These are phyloP conservation scores for Cherax destructor DNA, from an alignment of 1,140 invertebrate genomes.

Conservation along the genomic window DNA sequence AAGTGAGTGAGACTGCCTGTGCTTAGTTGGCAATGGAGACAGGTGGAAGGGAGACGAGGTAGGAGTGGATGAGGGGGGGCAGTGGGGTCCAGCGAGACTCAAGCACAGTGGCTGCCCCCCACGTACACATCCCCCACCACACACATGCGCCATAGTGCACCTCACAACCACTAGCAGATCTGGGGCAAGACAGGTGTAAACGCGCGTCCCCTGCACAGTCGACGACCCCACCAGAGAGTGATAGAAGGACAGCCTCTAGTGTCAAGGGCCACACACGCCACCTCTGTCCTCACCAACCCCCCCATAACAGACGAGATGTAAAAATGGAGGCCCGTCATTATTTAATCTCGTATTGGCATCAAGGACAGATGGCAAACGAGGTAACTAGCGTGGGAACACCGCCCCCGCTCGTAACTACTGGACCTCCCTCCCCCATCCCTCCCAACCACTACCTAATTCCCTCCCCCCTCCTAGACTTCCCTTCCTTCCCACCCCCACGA, in stretches of 20 bases:
- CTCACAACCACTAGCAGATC: conserved; percentile 12
- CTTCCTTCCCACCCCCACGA: neutral
- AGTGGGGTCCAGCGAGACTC: too few relatives aligned
- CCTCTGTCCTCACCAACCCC: neutral
- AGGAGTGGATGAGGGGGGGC: too few relatives aligned
- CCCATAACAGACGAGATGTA: conserved; percentile 34
- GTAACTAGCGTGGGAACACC: conserved; percentile 61
- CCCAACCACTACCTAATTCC: neutral
- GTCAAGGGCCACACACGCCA: too few relatives aligned
- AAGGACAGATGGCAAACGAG: conserved; percentile 62
- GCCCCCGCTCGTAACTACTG: conserved; percentile 17
- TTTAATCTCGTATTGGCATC: conserved; percentile 67
- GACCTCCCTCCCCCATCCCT: conserved; percentile 9
- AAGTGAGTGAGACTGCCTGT: too few relatives aligned
- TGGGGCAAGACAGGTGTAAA: conserved; percentile 35
- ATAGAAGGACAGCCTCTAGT: too few relatives aligned
- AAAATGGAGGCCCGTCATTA: conserved; percentile 58
- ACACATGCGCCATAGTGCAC: conserved; percentile 10
- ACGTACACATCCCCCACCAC: neutral
- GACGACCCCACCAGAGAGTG: neutral
- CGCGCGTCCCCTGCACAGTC: neutral
- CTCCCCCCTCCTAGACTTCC: too few relatives aligned
- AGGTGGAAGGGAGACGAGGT: too few relatives aligned
- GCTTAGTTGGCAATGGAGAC: too few relatives aligned
- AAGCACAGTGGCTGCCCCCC: too few relatives aligned